A percentile compares a stretch with the other conserved stretches of the same genome.
Conservation (phyloP, 2,888 invertebrate genomes). For the Acanthosepion esculentum region DNA sequence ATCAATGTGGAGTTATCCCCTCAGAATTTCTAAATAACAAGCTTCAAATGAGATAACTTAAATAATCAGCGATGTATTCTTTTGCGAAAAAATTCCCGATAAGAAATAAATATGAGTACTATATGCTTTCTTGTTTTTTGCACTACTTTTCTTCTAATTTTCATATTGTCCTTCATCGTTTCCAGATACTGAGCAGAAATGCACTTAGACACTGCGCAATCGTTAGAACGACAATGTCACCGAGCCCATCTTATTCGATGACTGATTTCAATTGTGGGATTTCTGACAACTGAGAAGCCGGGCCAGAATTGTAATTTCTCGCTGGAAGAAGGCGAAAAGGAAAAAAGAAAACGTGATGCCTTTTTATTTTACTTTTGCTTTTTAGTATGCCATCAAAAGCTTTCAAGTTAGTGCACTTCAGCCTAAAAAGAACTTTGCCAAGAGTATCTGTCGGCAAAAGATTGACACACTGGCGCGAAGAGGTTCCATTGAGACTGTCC, state of each 20-base stretch:
- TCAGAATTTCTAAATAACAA: no score
- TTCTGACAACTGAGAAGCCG: not conserved
- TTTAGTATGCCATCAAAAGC: no score
- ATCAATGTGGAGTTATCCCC: no score
- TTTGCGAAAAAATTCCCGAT: no score
- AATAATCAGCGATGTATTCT: no score
- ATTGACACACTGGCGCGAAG: not conserved
- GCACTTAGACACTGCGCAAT: not conserved
- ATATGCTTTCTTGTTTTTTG: no score
- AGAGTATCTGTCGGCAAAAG: not conserved
- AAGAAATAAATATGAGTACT: no score
- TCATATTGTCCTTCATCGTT: not conserved
- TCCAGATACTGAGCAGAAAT: not conserved
- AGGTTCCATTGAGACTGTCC: not conserved
- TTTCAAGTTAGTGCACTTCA: not conserved
- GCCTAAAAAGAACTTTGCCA: not conserved
- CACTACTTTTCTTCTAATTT: not conserved
- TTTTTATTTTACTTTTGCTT: no score
- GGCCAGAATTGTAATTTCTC: not conserved
- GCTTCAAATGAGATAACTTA: no score
- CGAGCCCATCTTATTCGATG: not conserved
- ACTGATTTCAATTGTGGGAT: not conserved
- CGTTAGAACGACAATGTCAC: not conserved
- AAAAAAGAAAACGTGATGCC: not conserved
- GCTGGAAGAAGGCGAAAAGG: not conserved